Base-by-base conservation (phyloP, 2,797 vertebrate species). In the Xenentodon cancila region DNA sequence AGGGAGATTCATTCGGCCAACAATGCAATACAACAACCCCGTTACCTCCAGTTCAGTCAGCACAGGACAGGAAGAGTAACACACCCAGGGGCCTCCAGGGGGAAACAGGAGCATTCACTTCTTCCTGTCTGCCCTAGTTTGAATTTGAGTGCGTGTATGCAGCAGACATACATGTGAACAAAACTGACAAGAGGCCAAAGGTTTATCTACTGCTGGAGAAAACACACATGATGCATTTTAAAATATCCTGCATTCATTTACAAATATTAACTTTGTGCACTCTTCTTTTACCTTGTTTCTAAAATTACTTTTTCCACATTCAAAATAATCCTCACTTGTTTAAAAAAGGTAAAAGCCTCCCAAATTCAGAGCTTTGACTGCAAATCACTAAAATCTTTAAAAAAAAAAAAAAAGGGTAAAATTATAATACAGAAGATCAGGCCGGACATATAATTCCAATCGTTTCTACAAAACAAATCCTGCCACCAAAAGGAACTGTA, bases 231-330 rank as follows among this genome's bases (percentile, higher is more conserved):
- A 88, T 80, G 79, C 27, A 16, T 69, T 87, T 88, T 85, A 79
- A 81, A 81, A 82, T 88, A 80, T 90, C 84, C 83, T 86, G 83
- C 54, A 61, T 77, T 70, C 81, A 81, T 81, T 76, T 83, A 67
- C 64, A 67, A 74, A 69, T 37, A 22, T 17, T 27, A 32, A 64
- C 62, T 75, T 75, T 59, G 53, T 65, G 68, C 7, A 9, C 52
- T 53, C 58, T 58, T 32, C 34, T 7, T 77, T 77, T 61, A 77
- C 77, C 63, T 82, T 65, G 34, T 20, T 45, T 2, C 0, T 40
- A 56, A 64, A 57, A 73, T 58, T 56, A 42, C 5, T 56, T 65
- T 59, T 50, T 17, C 9, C 3, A 9, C 59, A 56, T 47, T 47
- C 19, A 1, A 37, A 47, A 25, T 18, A 47, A 21, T 47, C 45